Percentiles rank a stretch among this genome's conserved stretches.
phyloP scores from a whole-genome alignment of 2,888 invertebrate species.

The Drosophila austrosaltans region DNA sequence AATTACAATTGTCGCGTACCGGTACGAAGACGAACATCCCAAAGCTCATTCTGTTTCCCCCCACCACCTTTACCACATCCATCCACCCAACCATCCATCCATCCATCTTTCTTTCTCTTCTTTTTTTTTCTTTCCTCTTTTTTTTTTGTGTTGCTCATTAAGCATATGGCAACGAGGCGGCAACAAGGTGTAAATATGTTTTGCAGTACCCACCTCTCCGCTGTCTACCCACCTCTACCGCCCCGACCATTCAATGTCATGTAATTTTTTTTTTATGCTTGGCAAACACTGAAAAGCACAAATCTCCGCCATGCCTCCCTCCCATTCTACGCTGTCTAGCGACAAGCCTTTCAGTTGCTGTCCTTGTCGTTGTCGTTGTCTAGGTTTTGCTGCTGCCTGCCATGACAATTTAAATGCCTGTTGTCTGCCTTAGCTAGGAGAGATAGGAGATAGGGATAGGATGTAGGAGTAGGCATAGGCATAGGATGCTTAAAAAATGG shows the following conservation, averaged over 20 bases:
- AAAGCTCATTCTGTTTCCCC: background rate
- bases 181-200: slow-evolving; percentile 76
- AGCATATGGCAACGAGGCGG: slow-evolving; percentile 66
- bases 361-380: slow-evolving; percentile 44
- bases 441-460: slow-evolving; percentile 8
- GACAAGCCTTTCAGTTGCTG: slow-evolving; percentile 58
- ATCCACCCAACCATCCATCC: background rate
- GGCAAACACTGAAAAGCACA: slow-evolving; percentile 50
- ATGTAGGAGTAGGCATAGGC: background rate
- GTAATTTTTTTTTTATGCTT: slow-evolving; percentile 52
- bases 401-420: slow-evolving; percentile 76
- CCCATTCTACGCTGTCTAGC: slow-evolving; percentile 28
- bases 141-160: slow-evolving; percentile 61
- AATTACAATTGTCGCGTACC: slow-evolving; percentile 56
- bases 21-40: slow-evolving; percentile 11
- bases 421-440: slow-evolving; percentile 44
- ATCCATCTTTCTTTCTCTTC: background rate
- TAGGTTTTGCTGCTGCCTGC: slow-evolving; percentile 46
- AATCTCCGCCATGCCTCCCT: slow-evolving; percentile 12
- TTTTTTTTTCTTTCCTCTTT: slow-evolving; percentile 19
- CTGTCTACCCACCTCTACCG: slow-evolving; percentile 28
- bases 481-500: slow-evolving; percentile 1
- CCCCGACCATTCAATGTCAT: slow-evolving; percentile 21
- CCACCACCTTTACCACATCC: background rate
- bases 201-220: background rate